A percentile compares a stretch with the other conserved stretches of the same genome.
phyloP scores from a whole-genome alignment of 2,113 vertebrate genomes.

The Rana temporaria region DNA sequence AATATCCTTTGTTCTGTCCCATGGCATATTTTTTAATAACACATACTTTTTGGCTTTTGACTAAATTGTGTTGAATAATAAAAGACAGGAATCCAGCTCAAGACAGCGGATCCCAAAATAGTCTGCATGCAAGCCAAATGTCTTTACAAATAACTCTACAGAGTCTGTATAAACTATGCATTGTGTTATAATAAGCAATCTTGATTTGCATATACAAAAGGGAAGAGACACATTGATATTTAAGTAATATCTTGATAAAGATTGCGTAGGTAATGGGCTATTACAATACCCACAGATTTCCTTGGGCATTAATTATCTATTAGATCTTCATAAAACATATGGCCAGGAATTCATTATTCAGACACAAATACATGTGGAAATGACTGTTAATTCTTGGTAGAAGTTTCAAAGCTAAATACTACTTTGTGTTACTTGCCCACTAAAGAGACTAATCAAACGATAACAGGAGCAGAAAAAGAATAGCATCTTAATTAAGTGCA shows the following conservation, averaged over 20 bases:
- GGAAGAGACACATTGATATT: background rate
- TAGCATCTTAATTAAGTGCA: conserved; percentile 50
- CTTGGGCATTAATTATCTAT: conserved; percentile 26
- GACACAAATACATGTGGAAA: conserved; percentile 13
- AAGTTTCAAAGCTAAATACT: conserved; percentile 45
- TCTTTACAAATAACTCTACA: conserved; percentile 9
- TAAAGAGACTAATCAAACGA: conserved; percentile 45
- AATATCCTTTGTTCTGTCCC: too few species aligned
- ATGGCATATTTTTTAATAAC: too few species aligned
- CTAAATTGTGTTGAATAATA: background rate
- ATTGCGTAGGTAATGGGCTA: conserved; percentile 11
- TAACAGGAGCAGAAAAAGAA: conserved; percentile 32
- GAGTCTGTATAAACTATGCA: background rate
- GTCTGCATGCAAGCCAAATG: background rate
- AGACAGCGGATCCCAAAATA: background rate
- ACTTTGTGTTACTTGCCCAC: conserved; percentile 37
- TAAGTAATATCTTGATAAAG: conserved; percentile 15
- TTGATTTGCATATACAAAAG: background rate
- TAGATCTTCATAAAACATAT: conserved; percentile 31
- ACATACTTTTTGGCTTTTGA: background rate
- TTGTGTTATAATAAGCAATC: conserved; percentile 19
- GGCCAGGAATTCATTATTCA: conserved; percentile 30
- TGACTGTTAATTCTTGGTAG: background rate
- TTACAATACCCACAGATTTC: conserved; percentile 32
- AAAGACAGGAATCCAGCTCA: background rate